Base-by-base conservation (phyloP, 2,888 invertebrate species). In the Aromia moschata region DNA sequence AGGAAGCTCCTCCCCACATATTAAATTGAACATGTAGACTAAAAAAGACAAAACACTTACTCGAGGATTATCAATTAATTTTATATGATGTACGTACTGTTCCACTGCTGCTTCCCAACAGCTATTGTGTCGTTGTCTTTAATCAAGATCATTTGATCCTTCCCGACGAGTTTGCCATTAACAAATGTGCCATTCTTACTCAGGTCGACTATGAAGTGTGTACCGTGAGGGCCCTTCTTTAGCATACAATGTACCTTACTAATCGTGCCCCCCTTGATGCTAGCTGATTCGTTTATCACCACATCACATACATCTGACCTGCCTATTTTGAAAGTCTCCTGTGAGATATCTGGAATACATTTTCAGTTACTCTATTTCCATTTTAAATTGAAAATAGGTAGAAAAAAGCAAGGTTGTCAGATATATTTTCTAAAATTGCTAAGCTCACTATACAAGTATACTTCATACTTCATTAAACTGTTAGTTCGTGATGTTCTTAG, bases 181-280 rank as follows among this genome's bases (percentile, higher is more conserved):
- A 95, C 79, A 81, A 86, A 95, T 0, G 94, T 95, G 0, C 95
- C 95, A 82, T 95, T 95, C 68, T 89, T 87, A 44, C 94, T 94
- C 0, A 84, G 75, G 75, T 95, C 95, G 73, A 87, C 84, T 2
- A 92, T 69, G 46, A 71, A 74, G 2, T 73, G 69, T 2, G 66
- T 54, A 7, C 62, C 59, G 12, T 62, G 59, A 7, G 33, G 12
- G 40, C 84, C 84, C 67, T 84, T 81, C 15, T 69, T 81, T 41
- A 90, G 85, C 5, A 74, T 65, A 74, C 89, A 89, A 66, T 90
- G 90, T 41, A 80, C 74, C 76, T 89, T 90, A 74, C 89, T 89
- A 11, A 89, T 81, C 67, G 82, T 84, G 57, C 77, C n/a, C 5
- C 33, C 10, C n/a, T 33, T 80, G 1, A 86, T 75, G n/a, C 82